Evolutionary conservation across 2,888 invertebrate genomes (phyloP), one percentile per base, ranked within the genome.

Genomic region (Ceramica pisi): DNA sequence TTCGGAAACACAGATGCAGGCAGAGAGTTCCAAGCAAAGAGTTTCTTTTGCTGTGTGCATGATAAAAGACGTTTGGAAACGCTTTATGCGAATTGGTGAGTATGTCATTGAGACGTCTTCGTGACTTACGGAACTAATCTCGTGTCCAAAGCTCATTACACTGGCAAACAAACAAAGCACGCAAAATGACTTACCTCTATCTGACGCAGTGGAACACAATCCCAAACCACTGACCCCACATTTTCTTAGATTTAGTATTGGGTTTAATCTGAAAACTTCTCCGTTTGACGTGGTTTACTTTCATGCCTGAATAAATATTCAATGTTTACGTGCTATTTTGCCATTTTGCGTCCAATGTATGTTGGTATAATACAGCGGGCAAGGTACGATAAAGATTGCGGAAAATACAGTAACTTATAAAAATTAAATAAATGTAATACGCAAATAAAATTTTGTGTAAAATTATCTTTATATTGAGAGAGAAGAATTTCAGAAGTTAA

Each of bases 241-340:
- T 72, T 80, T 82, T 71, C 75, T 65, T 74, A 84, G 79, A 85
- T 84, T 83, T 84, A 82, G 75, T 82, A 66, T 79, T 78, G 77
- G 57, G 57, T 82, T 83, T 86, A 86, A 86, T 87, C 83, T 82
- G 53, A 78, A 82, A 85, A 86, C 64, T 84, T 86, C 41, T 62
- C 71, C 71, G 69, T 80, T 81, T 77, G 74, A 79, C 75, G 78
- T 75, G 80, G 83, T 86, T 84, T 77, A 81, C 78, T 85, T 78
- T 81, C 81, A 84, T 81, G 80, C 75, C 64, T 84, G 79, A 82
- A 84, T 85, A 86, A 87, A 85, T 85, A 86, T 86, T 70, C 70
- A 71, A 85, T 82, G 79, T 86, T 84, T 82, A 84, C 78, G 80
- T 75, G 50, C 50, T 71, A 67, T 63, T 64, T 67, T 38, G 48